Evolutionary conservation across 1,140 invertebrate species (phyloP), one percentile per base, ranked within the genome.

Genomic region (Macrotrachela quadricornifera): DNA sequence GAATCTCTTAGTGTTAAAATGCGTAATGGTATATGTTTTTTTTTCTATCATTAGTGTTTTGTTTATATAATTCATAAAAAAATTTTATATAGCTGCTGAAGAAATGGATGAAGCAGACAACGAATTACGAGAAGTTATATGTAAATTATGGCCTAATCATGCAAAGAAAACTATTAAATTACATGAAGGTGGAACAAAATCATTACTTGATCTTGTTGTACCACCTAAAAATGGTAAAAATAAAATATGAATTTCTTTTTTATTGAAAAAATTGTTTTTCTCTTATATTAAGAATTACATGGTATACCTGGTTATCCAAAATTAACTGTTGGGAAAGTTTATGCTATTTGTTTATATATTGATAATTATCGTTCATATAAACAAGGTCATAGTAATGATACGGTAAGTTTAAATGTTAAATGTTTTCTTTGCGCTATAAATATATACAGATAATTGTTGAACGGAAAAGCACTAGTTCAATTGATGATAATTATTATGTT

Each of bases 1-100:
- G 94, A 99, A 75, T 96, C 96, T 68, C 76, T 99, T 18, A 86
- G 80, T 69, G 97, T 99, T 57, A 99, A 99, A 77, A 94, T 96
- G 84, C 76, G 88, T 77, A 82, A 66, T 83, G 85, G 90, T 75
- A 76, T 71, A 71, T 16, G 41, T 36, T 49, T 46, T 38, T 49
- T 17, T 17, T 18, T 13, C 46, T 18, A 2, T 3, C 3, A 16
- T 30, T 14, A 4, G 3, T 13, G 51, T 16, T 44, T 52, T 38
- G 38, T 45, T 60, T 56, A 48, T 65, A 85, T 30, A n/a, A 30
- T 30, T 30, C 21, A 30, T 30, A 30, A 30, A 30, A 30, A 4
- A 30, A 30, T 30, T 30, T 30, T 8, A n/a, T 44, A 2, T 44
- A 44, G 46, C 39, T 30, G 91, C 86, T 57, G 85, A 95, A 61